These are phyloP conservation scores for Tragelaphus buxtoni DNA, from an alignment of 2,113 vertebrate species.

Conservation along the genomic window DNA sequence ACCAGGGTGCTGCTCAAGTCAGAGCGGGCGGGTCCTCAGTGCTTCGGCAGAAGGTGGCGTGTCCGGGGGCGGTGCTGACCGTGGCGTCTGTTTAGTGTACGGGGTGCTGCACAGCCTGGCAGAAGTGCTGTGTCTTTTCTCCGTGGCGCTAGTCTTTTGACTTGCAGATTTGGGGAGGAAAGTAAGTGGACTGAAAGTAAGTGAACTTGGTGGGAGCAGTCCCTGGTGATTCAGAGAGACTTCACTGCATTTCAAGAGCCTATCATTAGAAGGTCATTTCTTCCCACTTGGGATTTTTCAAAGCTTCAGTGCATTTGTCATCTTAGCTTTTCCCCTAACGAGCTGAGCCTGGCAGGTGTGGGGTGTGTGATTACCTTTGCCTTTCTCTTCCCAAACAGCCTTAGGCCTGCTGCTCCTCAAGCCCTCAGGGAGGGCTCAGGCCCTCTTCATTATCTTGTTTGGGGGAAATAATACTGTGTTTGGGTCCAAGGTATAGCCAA, in stretches of 20 bases:
- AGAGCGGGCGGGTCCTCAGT: not conserved
- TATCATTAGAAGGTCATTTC: not conserved
- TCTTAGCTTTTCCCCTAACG: not conserved
- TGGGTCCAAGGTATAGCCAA: not conserved
- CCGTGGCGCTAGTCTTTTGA: not conserved
- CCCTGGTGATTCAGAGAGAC: not conserved
- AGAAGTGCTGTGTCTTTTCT: not conserved
- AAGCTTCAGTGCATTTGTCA: not conserved
- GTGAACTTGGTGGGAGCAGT: not conserved
- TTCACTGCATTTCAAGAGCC: not conserved
- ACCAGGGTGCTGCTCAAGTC: not conserved
- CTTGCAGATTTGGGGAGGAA: not conserved
- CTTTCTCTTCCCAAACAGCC: not conserved
- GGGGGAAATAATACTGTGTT: not conserved
- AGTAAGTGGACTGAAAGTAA: not conserved
- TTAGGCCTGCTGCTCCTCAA: not conserved
- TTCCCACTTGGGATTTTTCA: not conserved
- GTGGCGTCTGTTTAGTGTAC: rapidly evolving
- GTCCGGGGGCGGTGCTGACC: not conserved
- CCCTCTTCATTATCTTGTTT: not conserved
- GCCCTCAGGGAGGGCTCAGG: not conserved
- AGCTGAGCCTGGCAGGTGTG: not conserved
- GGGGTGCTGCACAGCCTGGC: not conserved
- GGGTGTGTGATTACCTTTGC: not conserved
- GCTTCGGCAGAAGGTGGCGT: not conserved